Conservation (phyloP, 2,113 vertebrate species). For the Coregonus clupeaformis region DNA sequence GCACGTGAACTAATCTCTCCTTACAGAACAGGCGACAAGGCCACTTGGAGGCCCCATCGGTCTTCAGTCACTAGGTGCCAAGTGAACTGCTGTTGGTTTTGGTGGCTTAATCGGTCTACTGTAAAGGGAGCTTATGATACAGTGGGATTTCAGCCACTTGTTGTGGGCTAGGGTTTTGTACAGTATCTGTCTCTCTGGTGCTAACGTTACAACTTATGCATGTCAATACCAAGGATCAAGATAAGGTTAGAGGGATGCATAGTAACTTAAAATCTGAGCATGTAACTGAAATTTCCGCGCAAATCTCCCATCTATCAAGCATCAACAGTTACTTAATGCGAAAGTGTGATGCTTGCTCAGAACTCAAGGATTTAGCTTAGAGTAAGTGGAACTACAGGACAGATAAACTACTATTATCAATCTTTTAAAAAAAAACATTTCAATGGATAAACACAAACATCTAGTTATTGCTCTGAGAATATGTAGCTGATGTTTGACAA, state of each 20-base stretch:
- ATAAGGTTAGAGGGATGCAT: neutral
- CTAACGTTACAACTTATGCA: neutral
- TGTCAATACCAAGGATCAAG: slow-evolving; percentile 3
- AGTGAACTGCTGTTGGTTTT: slow-evolving; percentile 26
- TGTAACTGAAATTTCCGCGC: no score
- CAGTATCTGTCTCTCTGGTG: slow-evolving; percentile 9
- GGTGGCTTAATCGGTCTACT: slow-evolving; percentile 39
- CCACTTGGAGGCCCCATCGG: slow-evolving; percentile 8
- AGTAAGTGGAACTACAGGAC: no score
- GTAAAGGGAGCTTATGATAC: slow-evolving; percentile 34
- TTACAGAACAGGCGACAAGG: slow-evolving; percentile 15
- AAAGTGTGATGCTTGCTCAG: no score
- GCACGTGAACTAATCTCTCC: slow-evolving; percentile 36
- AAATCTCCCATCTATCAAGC: no score
- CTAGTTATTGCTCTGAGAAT: slow-evolving; percentile 1
- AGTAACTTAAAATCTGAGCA: neutral
- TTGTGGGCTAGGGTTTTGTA: slow-evolving; percentile 20
- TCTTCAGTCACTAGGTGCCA: slow-evolving; percentile 21
- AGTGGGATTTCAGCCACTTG: slow-evolving; percentile 34
- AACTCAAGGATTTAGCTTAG: no score
- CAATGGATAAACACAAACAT: neutral
- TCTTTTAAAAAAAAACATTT: no score
- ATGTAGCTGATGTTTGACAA: neutral
- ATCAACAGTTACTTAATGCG: no score
- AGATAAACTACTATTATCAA: no score